Conservation (phyloP, 2,888 invertebrate genomes). For the Opisthograptis luteolata region DNA sequence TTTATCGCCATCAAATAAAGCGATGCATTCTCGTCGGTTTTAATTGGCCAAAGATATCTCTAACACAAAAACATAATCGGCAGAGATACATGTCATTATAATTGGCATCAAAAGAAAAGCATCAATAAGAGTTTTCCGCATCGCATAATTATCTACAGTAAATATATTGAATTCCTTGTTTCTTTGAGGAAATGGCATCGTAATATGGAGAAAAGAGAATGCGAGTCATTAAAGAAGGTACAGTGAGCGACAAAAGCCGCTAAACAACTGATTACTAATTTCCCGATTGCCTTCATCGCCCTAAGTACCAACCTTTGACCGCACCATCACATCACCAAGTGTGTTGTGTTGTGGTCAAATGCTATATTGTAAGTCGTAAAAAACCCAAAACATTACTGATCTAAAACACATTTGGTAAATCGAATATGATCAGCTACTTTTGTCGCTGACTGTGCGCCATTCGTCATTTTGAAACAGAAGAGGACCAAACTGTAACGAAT, state of each 20-base stretch:
- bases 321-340: too few relatives aligned
- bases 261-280: too few relatives aligned
- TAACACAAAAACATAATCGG: conserved; percentile 28
- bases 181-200: conserved; percentile 31
- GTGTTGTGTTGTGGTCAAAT: too few relatives aligned
- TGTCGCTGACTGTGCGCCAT: too few relatives aligned
- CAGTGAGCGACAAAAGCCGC: too few relatives aligned
- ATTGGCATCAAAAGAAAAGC: conserved; percentile 33
- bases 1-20: conserved; percentile 1
- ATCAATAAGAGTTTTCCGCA: conserved; percentile 33
- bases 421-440: too few relatives aligned
- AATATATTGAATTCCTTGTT: conserved; percentile 35
- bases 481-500: conserved; percentile 27
- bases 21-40: conserved; percentile 19
- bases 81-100: conserved; percentile 30
- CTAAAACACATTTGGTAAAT: too few relatives aligned
- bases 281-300: too few relatives aligned
- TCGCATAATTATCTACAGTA: conserved; percentile 34
- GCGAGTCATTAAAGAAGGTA: conserved; percentile 48
- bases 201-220: conserved; percentile 39
- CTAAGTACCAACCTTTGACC: too few relatives aligned
- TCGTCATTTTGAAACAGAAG: conserved; percentile 43
- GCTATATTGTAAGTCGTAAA: too few relatives aligned
- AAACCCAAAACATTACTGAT: too few relatives aligned
- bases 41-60: conserved; percentile 23